Evolutionary conservation across 2,797 vertebrate genomes (phyloP).

Genomic region (Podarcis siculus): DNA sequence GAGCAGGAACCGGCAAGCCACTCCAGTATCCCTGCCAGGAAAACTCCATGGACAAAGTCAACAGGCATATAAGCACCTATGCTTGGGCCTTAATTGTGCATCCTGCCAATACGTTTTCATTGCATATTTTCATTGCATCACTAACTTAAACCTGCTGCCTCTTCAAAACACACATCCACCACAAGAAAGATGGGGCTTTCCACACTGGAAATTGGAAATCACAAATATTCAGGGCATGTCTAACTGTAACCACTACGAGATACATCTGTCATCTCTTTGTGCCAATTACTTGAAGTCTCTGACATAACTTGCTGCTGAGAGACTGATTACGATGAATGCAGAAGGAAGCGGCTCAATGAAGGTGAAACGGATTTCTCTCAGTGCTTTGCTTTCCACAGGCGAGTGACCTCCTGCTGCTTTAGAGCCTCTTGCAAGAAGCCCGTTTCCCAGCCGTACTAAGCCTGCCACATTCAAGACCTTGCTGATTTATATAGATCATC

Average conservation of each 20-base stretch:
- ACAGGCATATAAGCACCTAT: not conserved
- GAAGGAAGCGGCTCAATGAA: rapidly evolving
- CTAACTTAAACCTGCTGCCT: too few relatives aligned
- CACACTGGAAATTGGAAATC: not conserved
- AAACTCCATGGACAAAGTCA: too few relatives aligned
- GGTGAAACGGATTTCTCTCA: not conserved
- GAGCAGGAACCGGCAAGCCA: too few relatives aligned
- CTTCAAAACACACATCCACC: not conserved
- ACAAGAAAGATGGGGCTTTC: not conserved
- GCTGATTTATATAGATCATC: constrained; percentile 75
- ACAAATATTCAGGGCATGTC: not conserved
- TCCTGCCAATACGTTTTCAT: not conserved
- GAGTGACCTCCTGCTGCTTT: not conserved
- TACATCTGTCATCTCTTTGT: not conserved
- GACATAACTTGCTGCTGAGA: not conserved
- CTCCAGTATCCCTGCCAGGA: too few relatives aligned
- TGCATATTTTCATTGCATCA: not conserved
- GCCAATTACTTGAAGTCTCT: constrained; percentile 5
- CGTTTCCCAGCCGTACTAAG: not conserved
- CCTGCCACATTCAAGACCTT: constrained; percentile 16
- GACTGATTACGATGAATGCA: not conserved
- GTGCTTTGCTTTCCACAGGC: not conserved
- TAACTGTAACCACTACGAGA: not conserved
- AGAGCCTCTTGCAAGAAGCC: not conserved
- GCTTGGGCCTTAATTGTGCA: not conserved